These are phyloP conservation scores for Synanceia verrucosa DNA, from an alignment of 2,797 vertebrate genomes.

Conservation along the genomic window DNA sequence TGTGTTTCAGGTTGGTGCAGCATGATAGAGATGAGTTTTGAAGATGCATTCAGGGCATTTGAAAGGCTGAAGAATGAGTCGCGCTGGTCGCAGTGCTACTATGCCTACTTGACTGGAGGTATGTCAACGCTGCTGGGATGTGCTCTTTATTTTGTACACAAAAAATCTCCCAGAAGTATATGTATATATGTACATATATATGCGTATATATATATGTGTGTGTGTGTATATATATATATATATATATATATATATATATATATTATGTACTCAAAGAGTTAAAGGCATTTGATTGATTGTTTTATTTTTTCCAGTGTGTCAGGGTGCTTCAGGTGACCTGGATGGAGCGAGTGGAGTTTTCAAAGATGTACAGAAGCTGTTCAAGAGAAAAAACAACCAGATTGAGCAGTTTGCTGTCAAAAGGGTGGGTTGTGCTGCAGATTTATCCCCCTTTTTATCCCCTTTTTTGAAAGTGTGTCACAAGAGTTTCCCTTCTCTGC, in stretches of 20 bases:
- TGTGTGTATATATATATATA: too few species aligned
- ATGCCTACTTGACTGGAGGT: slow-evolving; percentile 98
- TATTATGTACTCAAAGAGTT: too few species aligned
- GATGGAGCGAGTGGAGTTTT: slow-evolving; percentile 90
- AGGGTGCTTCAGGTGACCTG: slow-evolving; percentile 93
- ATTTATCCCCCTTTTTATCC: background rate
- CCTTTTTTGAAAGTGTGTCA: background rate
- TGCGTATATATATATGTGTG: too few species aligned
- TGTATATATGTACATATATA: too few species aligned
- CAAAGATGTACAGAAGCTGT: slow-evolving; percentile 96
- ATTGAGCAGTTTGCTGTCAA: slow-evolving; percentile 98
- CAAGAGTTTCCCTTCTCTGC: slow-evolving; percentile 26
- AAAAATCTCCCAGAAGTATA: too few species aligned
- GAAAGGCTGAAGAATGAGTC: slow-evolving; percentile 97
- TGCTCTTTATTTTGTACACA: background rate
- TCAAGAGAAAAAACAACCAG: slow-evolving; percentile 99
- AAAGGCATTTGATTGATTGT: too few species aligned
- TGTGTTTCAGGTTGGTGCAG: slow-evolving; percentile 93
- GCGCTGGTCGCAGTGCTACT: slow-evolving; percentile 99
- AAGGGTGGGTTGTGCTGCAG: slow-evolving; percentile 74
- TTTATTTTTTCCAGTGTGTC: slow-evolving; percentile 88
- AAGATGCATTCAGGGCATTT: slow-evolving; percentile 92
- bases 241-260: background rate
- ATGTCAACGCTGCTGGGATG: background rate
- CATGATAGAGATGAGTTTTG: slow-evolving; percentile 99